These are phyloP conservation scores for Heliconius eleuchia DNA, from an alignment of 1,140 invertebrate genomes.

Conservation along the genomic window DNA sequence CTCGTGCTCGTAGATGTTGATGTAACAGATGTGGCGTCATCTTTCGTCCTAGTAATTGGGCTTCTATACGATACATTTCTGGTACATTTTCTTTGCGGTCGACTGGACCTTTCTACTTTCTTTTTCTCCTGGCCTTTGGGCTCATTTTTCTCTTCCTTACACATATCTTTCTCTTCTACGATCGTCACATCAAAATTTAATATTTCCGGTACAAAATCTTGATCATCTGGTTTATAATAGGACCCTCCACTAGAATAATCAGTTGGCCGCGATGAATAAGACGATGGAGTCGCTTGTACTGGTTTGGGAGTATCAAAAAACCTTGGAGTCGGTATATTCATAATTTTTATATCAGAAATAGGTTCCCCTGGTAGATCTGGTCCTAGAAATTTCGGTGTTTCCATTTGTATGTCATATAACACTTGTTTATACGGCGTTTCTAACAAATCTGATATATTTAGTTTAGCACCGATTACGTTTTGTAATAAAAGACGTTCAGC, in stretches of 20 bases:
- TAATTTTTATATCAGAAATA: slow-evolving; percentile 76
- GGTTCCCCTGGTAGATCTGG: slow-evolving; percentile 67
- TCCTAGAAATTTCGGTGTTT: slow-evolving; percentile 70
- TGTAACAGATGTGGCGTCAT: slow-evolving; percentile 32
- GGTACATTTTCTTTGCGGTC: slow-evolving; percentile 66
- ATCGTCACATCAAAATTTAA: slow-evolving; percentile 39
- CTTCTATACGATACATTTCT: slow-evolving; percentile 69
- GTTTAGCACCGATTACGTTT: slow-evolving; percentile 67
- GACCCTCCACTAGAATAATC: slow-evolving; percentile 77
- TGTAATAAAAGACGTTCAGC: slow-evolving; percentile 60
- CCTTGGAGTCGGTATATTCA: slow-evolving; percentile 70
- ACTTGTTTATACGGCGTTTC: slow-evolving; percentile 76
- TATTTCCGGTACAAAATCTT: slow-evolving; percentile 61
- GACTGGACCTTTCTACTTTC: slow-evolving; percentile 36
- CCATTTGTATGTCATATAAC: slow-evolving; percentile 76
- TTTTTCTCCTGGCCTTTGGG: slow-evolving; percentile 34
- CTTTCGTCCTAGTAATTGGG: slow-evolving; percentile 44
- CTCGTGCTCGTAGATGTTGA: slow-evolving; percentile 46
- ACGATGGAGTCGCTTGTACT: slow-evolving; percentile 60
- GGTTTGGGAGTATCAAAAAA: slow-evolving; percentile 68
- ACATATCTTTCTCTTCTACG: slow-evolving; percentile 16
- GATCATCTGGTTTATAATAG: slow-evolving; percentile 77
- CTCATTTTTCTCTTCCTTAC: slow-evolving; percentile 37
- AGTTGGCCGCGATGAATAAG: slow-evolving; percentile 69
- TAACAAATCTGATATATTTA: slow-evolving; percentile 72